Percentiles rank a stretch among this genome's conserved stretches.
These are phyloP conservation scores for Entomobrya proxima DNA, from an alignment of 2,888 invertebrate genomes.

Conservation along the genomic window DNA sequence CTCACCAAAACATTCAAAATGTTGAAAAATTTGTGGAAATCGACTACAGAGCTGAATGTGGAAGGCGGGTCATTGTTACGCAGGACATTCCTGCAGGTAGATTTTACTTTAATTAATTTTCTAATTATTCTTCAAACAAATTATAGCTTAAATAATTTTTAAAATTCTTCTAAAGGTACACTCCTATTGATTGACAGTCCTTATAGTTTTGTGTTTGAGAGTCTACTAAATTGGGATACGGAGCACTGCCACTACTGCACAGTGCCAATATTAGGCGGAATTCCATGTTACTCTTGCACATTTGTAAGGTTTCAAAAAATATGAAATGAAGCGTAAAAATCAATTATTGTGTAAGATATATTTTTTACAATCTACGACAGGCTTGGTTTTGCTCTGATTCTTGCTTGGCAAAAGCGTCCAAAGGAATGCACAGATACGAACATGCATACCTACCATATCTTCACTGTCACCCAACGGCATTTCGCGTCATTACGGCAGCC, in stretches of 20 bases:
- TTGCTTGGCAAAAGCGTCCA: constrained; percentile 59
- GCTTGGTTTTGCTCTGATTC: constrained; percentile 71
- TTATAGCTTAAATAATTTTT: background rate
- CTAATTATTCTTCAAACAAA: background rate
- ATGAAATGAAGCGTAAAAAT: background rate
- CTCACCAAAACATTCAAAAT: constrained; percentile 52
- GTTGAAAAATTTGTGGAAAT: constrained; percentile 63
- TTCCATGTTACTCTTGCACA: constrained; percentile 71
- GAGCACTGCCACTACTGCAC: constrained; percentile 73
- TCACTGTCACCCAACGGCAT: constrained; percentile 55
- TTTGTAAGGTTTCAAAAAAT: constrained; percentile 66
- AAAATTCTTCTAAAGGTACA: constrained; percentile 52
- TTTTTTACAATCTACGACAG: constrained; percentile 39
- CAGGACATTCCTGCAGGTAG: constrained; percentile 65
- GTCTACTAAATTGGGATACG: constrained; percentile 69
- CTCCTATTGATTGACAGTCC: constrained; percentile 70
- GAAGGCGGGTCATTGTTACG: constrained; percentile 63
- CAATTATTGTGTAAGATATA: background rate
- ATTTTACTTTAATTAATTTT: background rate
- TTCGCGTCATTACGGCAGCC: constrained; percentile 64
- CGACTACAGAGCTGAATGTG: constrained; percentile 65
- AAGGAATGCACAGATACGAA: constrained; percentile 69
- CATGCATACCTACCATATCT: constrained; percentile 69
- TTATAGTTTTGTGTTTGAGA: constrained; percentile 68
- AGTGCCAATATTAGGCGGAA: constrained; percentile 68